These are phyloP conservation scores for Drosophila phalerata DNA, from an alignment of 2,888 invertebrate species.

Conservation along the genomic window DNA sequence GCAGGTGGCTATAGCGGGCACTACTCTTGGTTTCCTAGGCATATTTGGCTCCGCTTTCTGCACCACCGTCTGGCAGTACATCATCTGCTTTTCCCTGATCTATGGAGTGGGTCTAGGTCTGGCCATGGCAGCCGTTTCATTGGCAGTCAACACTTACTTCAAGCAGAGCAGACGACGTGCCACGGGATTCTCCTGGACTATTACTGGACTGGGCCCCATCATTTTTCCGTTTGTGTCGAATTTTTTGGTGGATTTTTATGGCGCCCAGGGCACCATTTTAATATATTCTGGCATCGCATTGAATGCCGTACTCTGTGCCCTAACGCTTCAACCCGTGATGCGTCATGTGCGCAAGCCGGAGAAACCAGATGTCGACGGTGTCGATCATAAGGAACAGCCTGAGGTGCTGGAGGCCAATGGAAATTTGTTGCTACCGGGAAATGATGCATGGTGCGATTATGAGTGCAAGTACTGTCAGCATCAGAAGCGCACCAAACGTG, in stretches of 20 bases:
- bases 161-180: constrained; percentile 89
- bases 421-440: constrained; percentile 51
- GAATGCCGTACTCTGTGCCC: constrained; percentile 89
- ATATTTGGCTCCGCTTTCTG: constrained; percentile 88
- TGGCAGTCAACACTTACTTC: constrained; percentile 92
- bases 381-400: constrained; percentile 36
- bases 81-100: constrained; percentile 89
- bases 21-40: constrained; percentile 87
- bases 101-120: constrained; percentile 89
- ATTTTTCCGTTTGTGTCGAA: constrained; percentile 91
- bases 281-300: constrained; percentile 89
- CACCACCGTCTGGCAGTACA: constrained; percentile 88
- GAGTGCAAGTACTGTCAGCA: constrained; percentile 83
- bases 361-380: constrained; percentile 10
- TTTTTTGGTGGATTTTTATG: constrained; percentile 87
- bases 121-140: constrained; percentile 89
- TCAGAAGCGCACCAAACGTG: constrained; percentile 73
- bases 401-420: constrained; percentile 67
- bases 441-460: constrained; percentile 69
- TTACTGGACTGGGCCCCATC: constrained; percentile 90
- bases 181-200: constrained; percentile 90
- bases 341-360: constrained; percentile 88
- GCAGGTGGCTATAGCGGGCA: constrained; percentile 89
- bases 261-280: constrained; percentile 89
- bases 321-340: constrained; percentile 90